Conservation (phyloP, 2,888 invertebrate genomes). For the Amorpha juglandis region DNA sequence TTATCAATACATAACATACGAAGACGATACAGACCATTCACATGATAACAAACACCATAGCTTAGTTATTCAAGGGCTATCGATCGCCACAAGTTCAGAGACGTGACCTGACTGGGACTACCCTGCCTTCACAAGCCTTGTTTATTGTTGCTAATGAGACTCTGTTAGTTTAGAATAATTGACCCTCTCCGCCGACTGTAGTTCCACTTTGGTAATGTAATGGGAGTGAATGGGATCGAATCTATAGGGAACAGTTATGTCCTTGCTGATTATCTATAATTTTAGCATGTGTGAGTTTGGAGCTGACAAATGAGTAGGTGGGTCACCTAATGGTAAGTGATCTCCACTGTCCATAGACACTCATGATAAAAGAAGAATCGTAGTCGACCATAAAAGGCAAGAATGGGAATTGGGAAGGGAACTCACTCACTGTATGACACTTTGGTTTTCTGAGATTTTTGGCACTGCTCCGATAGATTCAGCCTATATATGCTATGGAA, state of each 20-base stretch:
- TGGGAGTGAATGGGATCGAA: neutral
- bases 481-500: too few relatives aligned
- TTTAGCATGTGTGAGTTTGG: too few relatives aligned
- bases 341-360: too few relatives aligned
- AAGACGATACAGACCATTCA: neutral
- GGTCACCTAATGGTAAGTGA: too few relatives aligned
- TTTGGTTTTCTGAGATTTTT: too few relatives aligned
- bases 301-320: too few relatives aligned
- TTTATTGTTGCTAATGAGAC: constrained; percentile 42
- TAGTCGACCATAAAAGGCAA: too few relatives aligned
- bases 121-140: constrained; percentile 31
- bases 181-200: neutral
- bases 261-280: neutral
- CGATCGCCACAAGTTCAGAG: constrained; percentile 44
- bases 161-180: constrained; percentile 32
- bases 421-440: too few relatives aligned
- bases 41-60: constrained; percentile 22
- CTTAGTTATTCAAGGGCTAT: constrained; percentile 57
- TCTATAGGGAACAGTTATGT: neutral
- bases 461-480: too few relatives aligned
- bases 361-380: too few relatives aligned
- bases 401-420: too few relatives aligned
- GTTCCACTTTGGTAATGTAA: neutral
- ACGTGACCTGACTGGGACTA: constrained; percentile 48
- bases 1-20: neutral